These are phyloP conservation scores for human (Homo sapiens) DNA, from an alignment of 2,113 vertebrate species.

Conservation along the genomic window GRCh38 chr5:54701001-54701500, in stretches of 20 bases:
- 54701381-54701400: background rate
- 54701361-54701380: background rate
- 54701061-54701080: background rate
- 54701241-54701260: constrained; percentile 19
- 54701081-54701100: background rate
- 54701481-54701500: background rate
- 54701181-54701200: background rate
- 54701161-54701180: background rate
- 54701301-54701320: background rate
- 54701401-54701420: background rate
- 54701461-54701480: background rate
- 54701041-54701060: background rate
- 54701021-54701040: background rate
- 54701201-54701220: background rate
- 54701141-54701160: background rate
- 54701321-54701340: constrained; percentile 1
- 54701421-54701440: background rate
- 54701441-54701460: background rate
- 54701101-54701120: background rate
- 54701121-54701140: background rate
- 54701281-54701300: background rate
- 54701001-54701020: background rate
- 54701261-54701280: constrained; percentile 50
- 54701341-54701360: background rate
- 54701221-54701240: background rate